Evolutionary conservation across 23 tunicate genomes (phyloP).

Genomic region (Trididemnum clinides): DNA sequence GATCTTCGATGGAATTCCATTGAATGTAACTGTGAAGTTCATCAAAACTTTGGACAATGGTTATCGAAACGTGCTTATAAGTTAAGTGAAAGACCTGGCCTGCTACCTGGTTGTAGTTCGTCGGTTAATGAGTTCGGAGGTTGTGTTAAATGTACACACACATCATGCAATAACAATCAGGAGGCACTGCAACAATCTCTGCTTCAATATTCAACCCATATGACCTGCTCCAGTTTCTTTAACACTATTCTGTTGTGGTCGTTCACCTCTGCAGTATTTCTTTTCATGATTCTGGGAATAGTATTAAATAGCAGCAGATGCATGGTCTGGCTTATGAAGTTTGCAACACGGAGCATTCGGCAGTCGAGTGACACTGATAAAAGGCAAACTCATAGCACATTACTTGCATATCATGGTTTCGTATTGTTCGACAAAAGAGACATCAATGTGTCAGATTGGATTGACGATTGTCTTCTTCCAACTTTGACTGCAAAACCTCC

Average conservation of each 20-base stretch:
- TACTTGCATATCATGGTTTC: not conserved
- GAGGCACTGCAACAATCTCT: not conserved
- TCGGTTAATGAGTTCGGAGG: not conserved
- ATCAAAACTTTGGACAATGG: slow-evolving; percentile 18
- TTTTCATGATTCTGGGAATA: not conserved
- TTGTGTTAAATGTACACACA: slow-evolving; percentile 4
- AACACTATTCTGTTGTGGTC: not conserved
- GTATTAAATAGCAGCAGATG: not conserved
- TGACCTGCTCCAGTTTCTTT: not conserved
- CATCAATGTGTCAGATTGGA: not conserved
- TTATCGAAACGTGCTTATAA: not conserved
- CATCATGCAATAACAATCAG: not conserved
- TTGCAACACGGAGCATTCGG: not conserved
- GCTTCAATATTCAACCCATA: not conserved
- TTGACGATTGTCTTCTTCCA: not conserved
- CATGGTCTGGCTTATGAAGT: not conserved
- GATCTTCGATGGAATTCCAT: slow-evolving; percentile 20
- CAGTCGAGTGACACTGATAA: not conserved
- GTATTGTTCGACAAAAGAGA: not conserved
- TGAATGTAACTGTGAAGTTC: not conserved
- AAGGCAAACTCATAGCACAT: not conserved
- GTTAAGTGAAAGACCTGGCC: not conserved
- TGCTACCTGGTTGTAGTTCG: not conserved
- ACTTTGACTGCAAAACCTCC: not conserved
- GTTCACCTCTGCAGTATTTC: not conserved